Evolutionary conservation across 2,888 invertebrate genomes (phyloP).

Genomic region (Philonicus albiceps): DNA sequence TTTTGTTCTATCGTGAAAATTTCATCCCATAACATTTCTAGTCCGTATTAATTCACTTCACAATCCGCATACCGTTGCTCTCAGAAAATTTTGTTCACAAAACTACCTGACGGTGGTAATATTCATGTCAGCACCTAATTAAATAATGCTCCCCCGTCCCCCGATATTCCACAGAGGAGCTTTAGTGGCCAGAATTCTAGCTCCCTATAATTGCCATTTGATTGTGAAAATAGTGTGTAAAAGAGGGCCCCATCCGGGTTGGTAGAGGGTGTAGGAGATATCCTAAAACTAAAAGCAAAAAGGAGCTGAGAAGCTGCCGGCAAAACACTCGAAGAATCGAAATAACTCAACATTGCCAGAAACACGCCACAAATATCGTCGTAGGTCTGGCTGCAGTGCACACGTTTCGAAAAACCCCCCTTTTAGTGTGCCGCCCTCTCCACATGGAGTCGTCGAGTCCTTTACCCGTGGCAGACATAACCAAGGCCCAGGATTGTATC

Average conservation of each 20-base stretch:
- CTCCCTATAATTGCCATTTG: slow-evolving; percentile 25
- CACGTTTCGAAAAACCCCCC: not conserved
- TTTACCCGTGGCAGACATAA: not conserved
- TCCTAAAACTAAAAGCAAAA: slow-evolving; percentile 28
- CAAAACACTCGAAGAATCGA: slow-evolving; percentile 36
- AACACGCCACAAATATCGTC: slow-evolving; percentile 34
- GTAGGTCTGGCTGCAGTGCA: not conserved
- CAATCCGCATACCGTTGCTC: not conserved
- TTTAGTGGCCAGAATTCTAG: not conserved
- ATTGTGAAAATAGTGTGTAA: slow-evolving; percentile 1
- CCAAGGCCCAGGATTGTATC: not conserved
- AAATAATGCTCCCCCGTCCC: not conserved
- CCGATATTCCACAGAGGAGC: not conserved
- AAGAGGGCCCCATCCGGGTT: not conserved
- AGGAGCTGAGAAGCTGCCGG: not conserved
- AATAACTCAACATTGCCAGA: slow-evolving; percentile 42
- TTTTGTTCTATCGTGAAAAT: not conserved
- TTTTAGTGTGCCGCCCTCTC: not conserved
- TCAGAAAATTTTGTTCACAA: not conserved
- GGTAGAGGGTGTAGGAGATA: not conserved
- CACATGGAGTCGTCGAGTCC: slow-evolving; percentile 11
- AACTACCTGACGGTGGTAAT: not conserved
- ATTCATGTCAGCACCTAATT: not conserved
- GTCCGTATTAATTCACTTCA: not conserved
- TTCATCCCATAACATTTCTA: not conserved